A percentile compares a stretch with the other conserved stretches of the same genome.
Evolutionary conservation across 30 jellyfish, hydroid and myxozoan genomes (phyloP).

Genomic region (Aurelia coerulea): DNA sequence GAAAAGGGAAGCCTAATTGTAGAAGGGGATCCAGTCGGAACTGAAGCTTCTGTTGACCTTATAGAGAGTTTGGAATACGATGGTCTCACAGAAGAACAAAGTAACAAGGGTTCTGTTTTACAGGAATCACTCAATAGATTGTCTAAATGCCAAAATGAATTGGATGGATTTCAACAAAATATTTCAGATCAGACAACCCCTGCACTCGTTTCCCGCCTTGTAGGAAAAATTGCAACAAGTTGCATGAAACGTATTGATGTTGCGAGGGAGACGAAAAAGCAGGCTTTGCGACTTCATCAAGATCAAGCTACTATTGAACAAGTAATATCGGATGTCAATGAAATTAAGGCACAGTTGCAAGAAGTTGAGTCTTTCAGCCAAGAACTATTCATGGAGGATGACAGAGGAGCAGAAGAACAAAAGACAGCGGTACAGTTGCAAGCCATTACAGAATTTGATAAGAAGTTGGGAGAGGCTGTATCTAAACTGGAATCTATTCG

Average conservation of each 20-base stretch:
- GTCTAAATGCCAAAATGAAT: not conserved
- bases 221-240: not conserved
- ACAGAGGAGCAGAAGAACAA: not conserved
- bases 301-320: not conserved
- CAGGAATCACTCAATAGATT: not conserved
- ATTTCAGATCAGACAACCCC: not conserved
- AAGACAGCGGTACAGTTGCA: not conserved
- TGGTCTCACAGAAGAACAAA: not conserved
- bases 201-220: not conserved
- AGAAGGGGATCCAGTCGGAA: not conserved
- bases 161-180: not conserved
- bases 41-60: not conserved
- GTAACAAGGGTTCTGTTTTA: not conserved
- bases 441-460: not conserved
- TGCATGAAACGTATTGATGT: not conserved
- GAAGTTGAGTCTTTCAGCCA: conserved; percentile 2
- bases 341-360: not conserved
- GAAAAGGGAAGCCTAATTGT: not conserved
- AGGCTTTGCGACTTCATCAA: not conserved
- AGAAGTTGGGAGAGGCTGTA: not conserved
- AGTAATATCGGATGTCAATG: not conserved
- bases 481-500: not conserved
- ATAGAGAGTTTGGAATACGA: not conserved
- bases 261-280: not conserved
- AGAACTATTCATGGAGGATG: not conserved